Percentiles rank a stretch among this genome's conserved stretches.
phyloP scores from a whole-genome alignment of 2,888 invertebrate species.

The Petrophora chlorosata region DNA sequence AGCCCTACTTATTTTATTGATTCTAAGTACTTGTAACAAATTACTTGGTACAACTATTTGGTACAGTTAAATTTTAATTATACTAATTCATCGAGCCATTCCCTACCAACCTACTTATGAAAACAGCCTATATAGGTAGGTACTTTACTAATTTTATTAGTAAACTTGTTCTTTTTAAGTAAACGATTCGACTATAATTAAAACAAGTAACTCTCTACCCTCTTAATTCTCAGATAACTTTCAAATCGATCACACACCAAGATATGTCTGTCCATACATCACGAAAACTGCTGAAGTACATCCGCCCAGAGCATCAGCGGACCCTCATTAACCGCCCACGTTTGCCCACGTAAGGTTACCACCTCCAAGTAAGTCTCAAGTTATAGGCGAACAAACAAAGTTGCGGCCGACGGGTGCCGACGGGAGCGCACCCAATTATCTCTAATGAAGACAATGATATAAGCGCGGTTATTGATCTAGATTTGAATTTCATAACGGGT shows the following conservation, averaged over 20 bases:
- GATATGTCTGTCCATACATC: constrained; percentile 14
- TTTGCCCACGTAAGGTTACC: constrained; percentile 39
- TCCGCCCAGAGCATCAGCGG: constrained; percentile 29
- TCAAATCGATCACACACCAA: constrained; percentile 10
- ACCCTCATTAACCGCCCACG: constrained; percentile 37
- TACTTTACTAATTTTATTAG: no score
- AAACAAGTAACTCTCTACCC: no score
- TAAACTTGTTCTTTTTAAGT: no score
- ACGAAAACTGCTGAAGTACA: constrained; percentile 29
- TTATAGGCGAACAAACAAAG: constrained; percentile 80
- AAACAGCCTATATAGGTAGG: no score
- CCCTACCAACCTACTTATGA: no score
- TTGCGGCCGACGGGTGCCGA: constrained; percentile 77
- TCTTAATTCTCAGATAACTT: no score
- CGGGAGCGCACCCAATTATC: constrained; percentile 83
- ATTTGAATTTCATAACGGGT: constrained; percentile 84
- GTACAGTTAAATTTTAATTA: no score
- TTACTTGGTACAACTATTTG: no score
- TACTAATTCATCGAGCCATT: no score
- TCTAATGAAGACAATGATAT: constrained; percentile 85
- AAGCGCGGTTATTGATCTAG: constrained; percentile 84
- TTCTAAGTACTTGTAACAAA: no score
- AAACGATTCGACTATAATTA: no score
- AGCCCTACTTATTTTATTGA: no score
- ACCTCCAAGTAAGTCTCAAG: constrained; percentile 80